Base-by-base conservation (phyloP, 2,113 vertebrate genomes). In the Gallinago jamesoni region DNA sequence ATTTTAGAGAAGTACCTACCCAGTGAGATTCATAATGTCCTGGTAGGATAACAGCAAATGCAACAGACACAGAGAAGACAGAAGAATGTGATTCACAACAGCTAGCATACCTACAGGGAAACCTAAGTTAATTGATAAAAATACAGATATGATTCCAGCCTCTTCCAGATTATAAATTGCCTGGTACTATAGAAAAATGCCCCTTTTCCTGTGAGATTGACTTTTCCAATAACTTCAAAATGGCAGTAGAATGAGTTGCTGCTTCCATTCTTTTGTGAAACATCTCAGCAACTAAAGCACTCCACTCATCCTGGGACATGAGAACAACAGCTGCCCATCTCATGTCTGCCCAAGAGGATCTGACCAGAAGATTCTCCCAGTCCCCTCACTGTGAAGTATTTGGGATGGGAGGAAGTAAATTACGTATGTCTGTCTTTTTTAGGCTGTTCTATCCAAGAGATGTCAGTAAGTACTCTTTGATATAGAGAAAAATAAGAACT, bases 81-180 rank as follows among this genome's bases (percentile, higher is more conserved):
- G 11, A 17, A 67, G 47, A 64, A 48, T 16, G 18, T 70, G n/a
- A 60, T 30, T 69, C 30, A 43, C 50, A 63, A 33, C 14, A 74
- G 37, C 18, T 74, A 52, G 50, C 37, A 37, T 37, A 70, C 31
- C 55, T 69, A 31, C 24, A 50, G 5, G 9, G 7, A 94, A 90
- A 83, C 3, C 5, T 10, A 64, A 66, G 7, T 33, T 63, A 93
- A 68, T 76, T 72, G 39, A 66, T 57, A 76, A 76, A 83, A 89
- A 27, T 3, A 45, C 4, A 4, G 2, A 14, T 56, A 62, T 17
- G 3, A 68, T 84, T 77, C 19, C 9, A 3, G 21, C 2, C 1
- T 90, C 27, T 31, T 53, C 16, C 5, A 76, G 8, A 14, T 33
- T n/a, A 27, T 22, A 82, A 68, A 53, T 57, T 68, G 5, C 31